Evolutionary conservation across 2,113 vertebrate species (phyloP).

Genomic region (Halichoerus grypus): DNA sequence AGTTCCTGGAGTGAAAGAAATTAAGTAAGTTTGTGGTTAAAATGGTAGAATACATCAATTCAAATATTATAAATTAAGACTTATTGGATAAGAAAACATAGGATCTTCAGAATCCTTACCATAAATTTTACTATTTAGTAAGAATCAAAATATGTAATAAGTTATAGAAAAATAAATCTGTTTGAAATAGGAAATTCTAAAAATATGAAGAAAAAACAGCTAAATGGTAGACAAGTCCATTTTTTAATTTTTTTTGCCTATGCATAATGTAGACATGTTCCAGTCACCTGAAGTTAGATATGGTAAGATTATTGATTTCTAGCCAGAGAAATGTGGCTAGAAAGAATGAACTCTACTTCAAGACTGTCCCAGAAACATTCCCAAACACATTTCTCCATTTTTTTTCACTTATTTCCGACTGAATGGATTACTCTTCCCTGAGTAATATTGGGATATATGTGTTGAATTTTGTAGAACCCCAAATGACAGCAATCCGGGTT

Average conservation of each 20-base stretch:
- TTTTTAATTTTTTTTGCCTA: background rate
- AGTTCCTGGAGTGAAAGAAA: background rate
- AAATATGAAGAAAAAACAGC: background rate
- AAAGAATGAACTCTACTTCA: background rate
- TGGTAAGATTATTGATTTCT: background rate
- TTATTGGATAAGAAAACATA: background rate
- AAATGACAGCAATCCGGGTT: background rate
- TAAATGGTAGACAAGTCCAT: background rate
- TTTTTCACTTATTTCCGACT: background rate
- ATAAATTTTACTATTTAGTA: background rate
- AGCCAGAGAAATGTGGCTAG: background rate
- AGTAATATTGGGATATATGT: background rate
- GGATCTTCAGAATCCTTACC: background rate
- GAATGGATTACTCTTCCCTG: background rate
- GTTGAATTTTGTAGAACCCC: background rate
- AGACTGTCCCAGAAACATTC: background rate
- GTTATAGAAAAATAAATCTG: background rate
- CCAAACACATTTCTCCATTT: background rate
- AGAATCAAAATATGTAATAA: background rate
- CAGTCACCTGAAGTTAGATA: background rate
- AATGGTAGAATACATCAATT: background rate
- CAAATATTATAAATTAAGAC: background rate
- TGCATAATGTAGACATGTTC: background rate
- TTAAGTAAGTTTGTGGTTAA: background rate
- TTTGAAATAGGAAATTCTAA: background rate